Conservation (phyloP, 1,140 invertebrate genomes). For the Drosophila murphyi region DNA sequence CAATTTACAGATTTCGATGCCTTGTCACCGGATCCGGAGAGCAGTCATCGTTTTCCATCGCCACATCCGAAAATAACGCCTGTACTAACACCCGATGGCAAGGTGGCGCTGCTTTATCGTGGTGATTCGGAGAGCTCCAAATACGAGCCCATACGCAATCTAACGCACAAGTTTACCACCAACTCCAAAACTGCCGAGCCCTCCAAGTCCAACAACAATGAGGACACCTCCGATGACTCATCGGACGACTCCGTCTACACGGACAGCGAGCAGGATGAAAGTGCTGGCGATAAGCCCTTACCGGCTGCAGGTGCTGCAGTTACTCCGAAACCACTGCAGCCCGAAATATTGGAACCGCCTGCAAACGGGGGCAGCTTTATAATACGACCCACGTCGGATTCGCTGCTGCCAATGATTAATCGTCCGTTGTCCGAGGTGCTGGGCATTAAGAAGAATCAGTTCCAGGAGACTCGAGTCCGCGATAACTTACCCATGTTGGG, state of each 20-base stretch:
- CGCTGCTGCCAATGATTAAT: slow-evolving; percentile 81
- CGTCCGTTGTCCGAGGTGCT: slow-evolving; percentile 83
- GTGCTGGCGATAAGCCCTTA: slow-evolving; percentile 42
- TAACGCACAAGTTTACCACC: slow-evolving; percentile 76
- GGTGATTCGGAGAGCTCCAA: slow-evolving; percentile 84
- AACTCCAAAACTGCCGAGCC: slow-evolving; percentile 24
- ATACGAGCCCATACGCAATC: slow-evolving; percentile 83
- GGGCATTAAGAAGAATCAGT: slow-evolving; percentile 84
- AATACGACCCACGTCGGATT: slow-evolving; percentile 76
- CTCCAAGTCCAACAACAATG: slow-evolving; percentile 25
- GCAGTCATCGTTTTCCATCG: slow-evolving; percentile 84
- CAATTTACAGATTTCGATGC: slow-evolving; percentile 80
- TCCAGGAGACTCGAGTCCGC: slow-evolving; percentile 80
- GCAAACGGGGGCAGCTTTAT: slow-evolving; percentile 70
- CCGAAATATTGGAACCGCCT: slow-evolving; percentile 61
- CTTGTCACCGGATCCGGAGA: slow-evolving; percentile 82
- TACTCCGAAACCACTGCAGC: slow-evolving; percentile 57
- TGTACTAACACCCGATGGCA: slow-evolving; percentile 84
- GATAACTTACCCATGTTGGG: slow-evolving; percentile 55
- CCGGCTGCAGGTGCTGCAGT: slow-evolving; percentile 9
- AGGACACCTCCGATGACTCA: slow-evolving; percentile 59
- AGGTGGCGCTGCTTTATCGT: slow-evolving; percentile 84
- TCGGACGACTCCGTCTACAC: slow-evolving; percentile 69
- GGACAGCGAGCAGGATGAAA: slow-evolving; percentile 61
- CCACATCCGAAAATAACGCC: slow-evolving; percentile 84